phyloP scores from a whole-genome alignment of 2,113 vertebrate genomes.

The Climacteris rufus region DNA sequence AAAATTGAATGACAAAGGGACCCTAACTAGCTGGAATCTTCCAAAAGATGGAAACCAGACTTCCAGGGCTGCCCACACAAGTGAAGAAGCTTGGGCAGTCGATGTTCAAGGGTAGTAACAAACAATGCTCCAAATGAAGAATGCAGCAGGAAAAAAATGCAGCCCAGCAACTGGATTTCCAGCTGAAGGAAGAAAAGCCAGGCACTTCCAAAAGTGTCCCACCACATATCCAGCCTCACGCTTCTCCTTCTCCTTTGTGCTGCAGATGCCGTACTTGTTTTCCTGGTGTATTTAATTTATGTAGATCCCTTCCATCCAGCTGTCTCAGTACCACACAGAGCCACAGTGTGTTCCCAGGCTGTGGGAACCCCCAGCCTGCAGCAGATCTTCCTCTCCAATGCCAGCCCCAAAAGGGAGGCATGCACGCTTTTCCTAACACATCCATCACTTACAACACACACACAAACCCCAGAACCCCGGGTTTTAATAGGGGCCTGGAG shows the following conservation, averaged over 20 bases:
- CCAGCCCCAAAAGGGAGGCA: neutral
- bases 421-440: accelerated
- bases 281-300: neutral
- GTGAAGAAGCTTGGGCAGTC: neutral
- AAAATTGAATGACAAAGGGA: conserved; percentile 32
- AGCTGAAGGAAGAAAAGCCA: neutral
- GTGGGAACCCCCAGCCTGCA: neutral
- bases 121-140: neutral
- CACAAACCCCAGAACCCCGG: neutral
- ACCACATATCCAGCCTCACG: accelerated
- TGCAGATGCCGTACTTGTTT: neutral
- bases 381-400: neutral
- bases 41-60: neutral
- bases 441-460: accelerated
- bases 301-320: neutral
- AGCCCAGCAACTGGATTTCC: neutral
- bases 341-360: neutral
- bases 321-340: neutral
- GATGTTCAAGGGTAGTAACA: neutral
- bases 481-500: neutral
- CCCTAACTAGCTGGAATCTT: conserved; percentile 11
- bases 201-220: neutral
- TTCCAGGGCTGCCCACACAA: neutral
- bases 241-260: neutral
- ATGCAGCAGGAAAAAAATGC: neutral